Conservation (phyloP, 2,113 vertebrate genomes). For the Upupa epops region DNA sequence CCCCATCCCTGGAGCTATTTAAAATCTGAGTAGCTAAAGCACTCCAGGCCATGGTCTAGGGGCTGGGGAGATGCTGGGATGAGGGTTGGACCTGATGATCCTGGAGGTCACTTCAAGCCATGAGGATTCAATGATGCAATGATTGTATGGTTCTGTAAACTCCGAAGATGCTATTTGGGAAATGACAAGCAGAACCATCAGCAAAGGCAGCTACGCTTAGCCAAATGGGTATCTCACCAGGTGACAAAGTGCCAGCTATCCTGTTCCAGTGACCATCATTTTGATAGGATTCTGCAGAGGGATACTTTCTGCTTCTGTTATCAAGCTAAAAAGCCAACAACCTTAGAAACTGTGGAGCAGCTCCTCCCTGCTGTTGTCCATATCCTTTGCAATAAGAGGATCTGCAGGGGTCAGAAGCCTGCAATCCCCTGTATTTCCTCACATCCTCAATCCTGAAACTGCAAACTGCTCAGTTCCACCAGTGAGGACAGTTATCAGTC, state of each 20-base stretch:
- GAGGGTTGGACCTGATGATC: too few species aligned
- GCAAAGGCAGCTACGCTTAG: neutral
- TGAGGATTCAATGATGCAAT: too few species aligned
- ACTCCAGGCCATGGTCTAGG: too few species aligned
- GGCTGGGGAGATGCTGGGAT: too few species aligned
- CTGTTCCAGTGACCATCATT: neutral
- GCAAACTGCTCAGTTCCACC: neutral
- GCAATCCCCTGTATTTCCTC: neutral
- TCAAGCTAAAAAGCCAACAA: neutral
- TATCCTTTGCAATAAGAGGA: neutral
- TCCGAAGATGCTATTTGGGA: neutral
- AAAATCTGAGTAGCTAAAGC: too few species aligned
- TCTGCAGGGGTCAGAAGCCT: neutral
- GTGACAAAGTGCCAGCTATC: neutral
- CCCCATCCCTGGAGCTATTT: too few species aligned
- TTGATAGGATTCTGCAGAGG: neutral
- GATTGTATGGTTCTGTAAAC: too few species aligned
- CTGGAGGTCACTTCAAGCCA: too few species aligned
- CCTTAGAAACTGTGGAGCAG: neutral
- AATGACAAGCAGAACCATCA: neutral
- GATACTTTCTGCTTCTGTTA: neutral
- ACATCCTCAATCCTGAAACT: neutral
- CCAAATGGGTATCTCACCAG: neutral
- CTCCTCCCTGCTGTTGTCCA: neutral
- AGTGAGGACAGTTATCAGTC: neutral